These are phyloP conservation scores for Eira barbara DNA, from an alignment of 2,113 vertebrate genomes.

Conservation along the genomic window DNA sequence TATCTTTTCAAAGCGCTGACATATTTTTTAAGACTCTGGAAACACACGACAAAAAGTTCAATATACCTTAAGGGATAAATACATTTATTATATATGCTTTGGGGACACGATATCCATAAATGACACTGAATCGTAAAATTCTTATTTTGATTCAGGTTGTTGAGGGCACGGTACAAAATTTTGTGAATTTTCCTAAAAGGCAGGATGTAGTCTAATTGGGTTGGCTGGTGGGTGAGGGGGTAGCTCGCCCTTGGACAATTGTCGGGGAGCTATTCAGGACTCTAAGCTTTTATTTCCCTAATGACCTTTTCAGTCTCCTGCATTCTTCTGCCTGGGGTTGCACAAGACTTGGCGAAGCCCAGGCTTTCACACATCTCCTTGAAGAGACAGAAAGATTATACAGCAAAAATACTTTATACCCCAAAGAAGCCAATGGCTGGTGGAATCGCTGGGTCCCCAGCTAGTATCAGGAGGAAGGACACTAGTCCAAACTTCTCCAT, in stretches of 20 bases:
- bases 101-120: background rate
- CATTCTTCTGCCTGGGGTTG: background rate
- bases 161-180: background rate
- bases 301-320: background rate
- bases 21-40: background rate
- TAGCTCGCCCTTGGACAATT: background rate
- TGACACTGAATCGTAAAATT: background rate
- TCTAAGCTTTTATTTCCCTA: conserved; percentile 3
- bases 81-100: background rate
- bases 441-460: background rate
- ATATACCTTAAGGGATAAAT: background rate
- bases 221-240: background rate
- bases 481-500: background rate
- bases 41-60: background rate
- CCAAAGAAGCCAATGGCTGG: background rate
- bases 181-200: background rate
- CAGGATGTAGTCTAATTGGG: background rate
- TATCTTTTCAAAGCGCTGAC: background rate
- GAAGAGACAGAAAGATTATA: background rate
- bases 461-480: background rate
- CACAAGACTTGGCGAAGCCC: background rate
- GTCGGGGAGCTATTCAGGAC: background rate
- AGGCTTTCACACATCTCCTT: background rate
- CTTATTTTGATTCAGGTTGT: background rate
- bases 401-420: background rate